Percentiles rank a stretch among this genome's conserved stretches.
Evolutionary conservation across 2,113 vertebrate species (phyloP).

Genomic region (Promerops cafer): DNA sequence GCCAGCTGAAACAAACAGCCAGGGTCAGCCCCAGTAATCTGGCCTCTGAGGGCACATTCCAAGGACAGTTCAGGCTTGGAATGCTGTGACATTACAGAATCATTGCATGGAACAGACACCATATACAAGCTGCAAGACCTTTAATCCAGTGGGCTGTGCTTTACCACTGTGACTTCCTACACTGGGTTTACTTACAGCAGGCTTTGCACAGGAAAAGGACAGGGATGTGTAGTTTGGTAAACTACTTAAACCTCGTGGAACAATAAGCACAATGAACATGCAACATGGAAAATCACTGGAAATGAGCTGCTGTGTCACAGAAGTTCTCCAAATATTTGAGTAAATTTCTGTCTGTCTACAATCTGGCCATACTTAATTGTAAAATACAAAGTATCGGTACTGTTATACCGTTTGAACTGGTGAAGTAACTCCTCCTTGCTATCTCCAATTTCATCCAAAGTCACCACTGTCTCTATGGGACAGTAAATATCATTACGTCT

Average conservation of each 20-base stretch:
- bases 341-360: constrained; percentile 78
- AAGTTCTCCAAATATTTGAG: constrained; percentile 79
- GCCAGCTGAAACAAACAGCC: background rate
- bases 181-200: background rate
- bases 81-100: background rate
- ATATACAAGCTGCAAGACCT: background rate
- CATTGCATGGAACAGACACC: rapidly evolving
- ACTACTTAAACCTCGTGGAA: background rate
- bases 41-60: rapidly evolving
- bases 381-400: constrained; percentile 78
- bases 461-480: constrained; percentile 78
- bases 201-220: background rate
- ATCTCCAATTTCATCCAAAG: constrained; percentile 78
- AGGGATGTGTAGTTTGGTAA: background rate
- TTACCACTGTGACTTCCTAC: background rate
- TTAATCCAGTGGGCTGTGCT: background rate
- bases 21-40: background rate
- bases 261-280: background rate
- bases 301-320: background rate
- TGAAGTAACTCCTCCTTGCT: constrained; percentile 67
- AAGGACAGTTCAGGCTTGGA: background rate
- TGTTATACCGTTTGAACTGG: constrained; percentile 76
- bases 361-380: constrained; percentile 78
- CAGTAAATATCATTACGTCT: constrained; percentile 78
- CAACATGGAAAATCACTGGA: background rate